Evolutionary conservation across 1,140 invertebrate species (phyloP).

Genomic region (Aphelenchoides avenae): DNA sequence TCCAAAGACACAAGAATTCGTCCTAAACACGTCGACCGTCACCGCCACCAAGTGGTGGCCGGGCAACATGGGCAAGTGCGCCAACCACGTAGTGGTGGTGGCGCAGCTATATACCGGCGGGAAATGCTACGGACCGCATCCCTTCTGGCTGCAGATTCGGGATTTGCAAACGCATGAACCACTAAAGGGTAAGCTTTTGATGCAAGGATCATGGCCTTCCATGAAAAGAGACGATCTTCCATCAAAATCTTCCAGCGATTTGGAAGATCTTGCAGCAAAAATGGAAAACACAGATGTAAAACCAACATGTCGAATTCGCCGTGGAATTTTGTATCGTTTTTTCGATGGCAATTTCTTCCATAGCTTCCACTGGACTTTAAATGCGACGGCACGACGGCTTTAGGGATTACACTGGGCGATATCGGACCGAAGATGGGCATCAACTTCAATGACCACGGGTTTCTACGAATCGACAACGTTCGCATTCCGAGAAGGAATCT

Average conservation of each 20-base stretch:
- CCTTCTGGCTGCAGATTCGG: constrained; percentile 83
- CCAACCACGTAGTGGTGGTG: constrained; percentile 77
- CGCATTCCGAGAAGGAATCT: constrained; percentile 80
- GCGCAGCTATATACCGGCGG: constrained; percentile 81
- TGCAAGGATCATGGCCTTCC: too few species aligned
- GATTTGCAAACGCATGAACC: constrained; percentile 79
- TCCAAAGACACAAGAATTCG: constrained; percentile 74
- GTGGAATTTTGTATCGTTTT: too few species aligned
- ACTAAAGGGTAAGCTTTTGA: too few species aligned
- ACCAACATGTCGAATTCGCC: too few species aligned
- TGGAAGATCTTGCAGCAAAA: constrained; percentile 76
- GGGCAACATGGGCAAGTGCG: constrained; percentile 78
- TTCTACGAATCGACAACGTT: constrained; percentile 70
- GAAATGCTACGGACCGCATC: constrained; percentile 79
- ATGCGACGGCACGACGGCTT: background rate
- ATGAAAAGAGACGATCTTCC: too few species aligned
- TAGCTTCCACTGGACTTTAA: background rate
- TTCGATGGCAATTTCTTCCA: background rate
- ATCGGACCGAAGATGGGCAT: constrained; percentile 79
- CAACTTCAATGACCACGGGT: constrained; percentile 47
- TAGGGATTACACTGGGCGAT: constrained; percentile 82
- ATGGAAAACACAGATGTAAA: too few species aligned
- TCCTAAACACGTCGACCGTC: constrained; percentile 77
- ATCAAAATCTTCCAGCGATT: too few species aligned
- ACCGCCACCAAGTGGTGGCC: constrained; percentile 78